Percentiles rank a stretch among this genome's conserved stretches.
Evolutionary conservation across 2,888 invertebrate species (phyloP).

Genomic region (Epicampocera succincta): DNA sequence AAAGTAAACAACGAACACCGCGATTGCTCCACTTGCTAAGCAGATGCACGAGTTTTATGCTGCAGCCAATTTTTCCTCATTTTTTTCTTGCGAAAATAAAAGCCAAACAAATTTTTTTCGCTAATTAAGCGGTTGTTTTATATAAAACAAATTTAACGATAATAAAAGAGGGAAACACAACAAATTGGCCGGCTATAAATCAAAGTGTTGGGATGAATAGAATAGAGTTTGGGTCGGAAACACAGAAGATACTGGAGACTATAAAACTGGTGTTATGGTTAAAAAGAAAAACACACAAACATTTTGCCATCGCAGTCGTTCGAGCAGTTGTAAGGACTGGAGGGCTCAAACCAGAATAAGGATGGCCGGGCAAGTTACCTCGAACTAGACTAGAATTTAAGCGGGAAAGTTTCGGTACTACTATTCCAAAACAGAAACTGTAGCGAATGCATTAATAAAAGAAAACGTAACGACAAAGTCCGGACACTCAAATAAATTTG

Average conservation of each 20-base stretch:
- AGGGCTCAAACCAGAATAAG: too few relatives aligned
- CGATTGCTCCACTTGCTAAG: conserved; percentile 1
- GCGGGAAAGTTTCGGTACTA: too few relatives aligned
- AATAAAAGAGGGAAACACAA: conserved; percentile 13
- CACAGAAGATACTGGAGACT: neutral
- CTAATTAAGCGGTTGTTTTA: conserved; percentile 56
- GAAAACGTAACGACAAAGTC: too few relatives aligned
- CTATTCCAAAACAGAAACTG: too few relatives aligned
- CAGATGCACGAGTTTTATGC: neutral
- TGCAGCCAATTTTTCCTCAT: neutral
- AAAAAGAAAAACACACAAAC: too few relatives aligned
- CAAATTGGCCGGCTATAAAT: neutral
- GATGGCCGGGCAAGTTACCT: too few relatives aligned
- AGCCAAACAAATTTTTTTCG: conserved; percentile 16
- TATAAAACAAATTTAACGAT: conserved; percentile 33
- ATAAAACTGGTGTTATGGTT: neutral
- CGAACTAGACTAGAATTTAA: too few relatives aligned
- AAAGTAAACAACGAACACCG: neutral
- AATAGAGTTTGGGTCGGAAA: neutral
- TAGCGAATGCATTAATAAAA: too few relatives aligned
- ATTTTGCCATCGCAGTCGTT: too few relatives aligned
- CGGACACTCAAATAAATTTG: too few relatives aligned
- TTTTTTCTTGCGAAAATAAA: conserved; percentile 12
- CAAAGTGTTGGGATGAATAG: neutral
- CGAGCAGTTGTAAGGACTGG: too few relatives aligned